Percentiles rank a stretch among this genome's conserved stretches.
phyloP scores from a whole-genome alignment of 2,113 vertebrate species.

The Centropus bengalensis region DNA sequence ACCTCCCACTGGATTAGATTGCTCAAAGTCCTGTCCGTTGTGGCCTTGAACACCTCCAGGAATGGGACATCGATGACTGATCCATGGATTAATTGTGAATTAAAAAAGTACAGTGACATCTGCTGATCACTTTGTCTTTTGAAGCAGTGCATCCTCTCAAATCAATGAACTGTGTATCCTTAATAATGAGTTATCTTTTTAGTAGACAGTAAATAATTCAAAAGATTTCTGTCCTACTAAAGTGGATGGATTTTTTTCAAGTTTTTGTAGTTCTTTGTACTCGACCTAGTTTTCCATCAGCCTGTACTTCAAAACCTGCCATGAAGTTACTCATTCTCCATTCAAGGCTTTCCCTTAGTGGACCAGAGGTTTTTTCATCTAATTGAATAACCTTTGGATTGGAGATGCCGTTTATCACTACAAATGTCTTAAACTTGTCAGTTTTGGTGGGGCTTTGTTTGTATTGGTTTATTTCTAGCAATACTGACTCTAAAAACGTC shows the following conservation, averaged over 20 bases:
- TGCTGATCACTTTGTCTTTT: neutral
- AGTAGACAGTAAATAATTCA: neutral
- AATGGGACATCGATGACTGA: too few relatives aligned
- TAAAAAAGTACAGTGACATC: neutral
- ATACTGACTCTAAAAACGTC: neutral
- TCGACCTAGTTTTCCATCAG: neutral
- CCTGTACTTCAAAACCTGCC: neutral
- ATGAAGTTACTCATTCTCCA: fast-evolving
- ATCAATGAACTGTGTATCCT: neutral
- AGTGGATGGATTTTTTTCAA: neutral
- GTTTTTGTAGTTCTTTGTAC: neutral
- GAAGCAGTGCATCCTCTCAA: neutral
- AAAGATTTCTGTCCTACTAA: neutral
- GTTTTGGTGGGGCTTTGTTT: neutral
- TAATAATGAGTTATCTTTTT: neutral
- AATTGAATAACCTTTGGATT: neutral
- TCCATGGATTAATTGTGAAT: neutral
- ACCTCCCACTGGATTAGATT: too few relatives aligned
- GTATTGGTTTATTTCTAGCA: neutral
- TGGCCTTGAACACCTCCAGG: too few relatives aligned
- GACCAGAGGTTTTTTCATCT: neutral
- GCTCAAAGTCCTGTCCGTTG: too few relatives aligned
- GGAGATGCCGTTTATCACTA: neutral
- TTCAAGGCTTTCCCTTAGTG: neutral
- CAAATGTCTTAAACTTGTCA: neutral